Evolutionary conservation across 2,797 vertebrate genomes (phyloP), one percentile per base, ranked within the genome.

Genomic region (Neosilurus hyrtlii): DNA sequence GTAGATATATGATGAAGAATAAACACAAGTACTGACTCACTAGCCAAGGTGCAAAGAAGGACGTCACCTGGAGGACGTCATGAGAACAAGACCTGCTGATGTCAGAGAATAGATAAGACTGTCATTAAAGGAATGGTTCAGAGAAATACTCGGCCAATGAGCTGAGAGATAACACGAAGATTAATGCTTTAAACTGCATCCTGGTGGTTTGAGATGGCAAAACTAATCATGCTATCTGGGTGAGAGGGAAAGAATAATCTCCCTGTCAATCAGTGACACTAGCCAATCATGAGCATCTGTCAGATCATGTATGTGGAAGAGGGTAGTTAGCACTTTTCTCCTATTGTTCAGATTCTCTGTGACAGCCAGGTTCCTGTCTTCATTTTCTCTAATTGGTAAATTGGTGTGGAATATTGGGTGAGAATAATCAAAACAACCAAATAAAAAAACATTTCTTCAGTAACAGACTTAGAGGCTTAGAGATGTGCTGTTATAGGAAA

Each of bases 61-160:
- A 30, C 20, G n/a, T 49, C n/a, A 37, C 52, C 22, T 8, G n/a
- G 43, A 15, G n/a, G 30, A 73, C 26, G 15, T 20, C 59, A 35
- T 24, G 49, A 43, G 35, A 68, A 65, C n/a, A 49, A 24, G 73
- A 51, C 56, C 11, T 37, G 54, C 56, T 30, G 56, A 71, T 68
- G 63, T 71, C 65, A 65, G 59, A 63, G 62, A 22, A 51, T 20
- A 68, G 81, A 74, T 79, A 26, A 67, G 72, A 67, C 10, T 0
- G 57, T 49, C 24, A 22, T 56, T 79, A 56, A 79, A 56, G 5
- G 62, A 67, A 79, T 35, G 63, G 24, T 67, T 79, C 78, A 3
- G n/a, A 63, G 2, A 26, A 79, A 79, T 66, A 20, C 9, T 14
- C 0, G 26, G 16, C 14, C 14, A 0, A 18, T 51, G 14, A 11